Conservation (phyloP, 2,113 vertebrate species). For the Neodontobutis hainanensis region DNA sequence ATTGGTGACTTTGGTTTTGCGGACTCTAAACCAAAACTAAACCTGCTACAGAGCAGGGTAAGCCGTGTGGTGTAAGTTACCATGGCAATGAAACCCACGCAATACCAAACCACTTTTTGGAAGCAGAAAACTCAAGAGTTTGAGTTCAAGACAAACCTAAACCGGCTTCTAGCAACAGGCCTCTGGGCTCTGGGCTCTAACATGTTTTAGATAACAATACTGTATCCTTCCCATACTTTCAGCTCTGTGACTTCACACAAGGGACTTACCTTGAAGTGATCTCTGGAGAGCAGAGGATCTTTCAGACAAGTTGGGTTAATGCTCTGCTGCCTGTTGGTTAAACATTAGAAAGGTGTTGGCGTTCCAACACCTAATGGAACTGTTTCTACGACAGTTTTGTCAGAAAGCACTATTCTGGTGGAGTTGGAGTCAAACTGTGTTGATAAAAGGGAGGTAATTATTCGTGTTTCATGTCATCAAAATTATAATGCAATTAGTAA, state of each 20-base stretch:
- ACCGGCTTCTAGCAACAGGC: too few species aligned
- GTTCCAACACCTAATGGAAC: not conserved
- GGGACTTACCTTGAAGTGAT: conserved; percentile 1
- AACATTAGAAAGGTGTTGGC: not conserved
- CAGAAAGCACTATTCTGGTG: not conserved
- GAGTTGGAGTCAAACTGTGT: conserved; percentile 10
- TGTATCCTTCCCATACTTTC: not conserved
- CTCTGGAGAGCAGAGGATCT: conserved; percentile 1
- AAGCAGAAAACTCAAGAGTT: too few species aligned
- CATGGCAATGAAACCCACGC: too few species aligned
- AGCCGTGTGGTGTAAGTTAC: too few species aligned
- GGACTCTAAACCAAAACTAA: too few species aligned
- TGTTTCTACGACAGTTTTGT: not conserved
- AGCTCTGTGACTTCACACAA: not conserved
- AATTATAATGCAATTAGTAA: too few species aligned
- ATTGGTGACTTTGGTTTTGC: too few species aligned
- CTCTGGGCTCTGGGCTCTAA: not conserved
- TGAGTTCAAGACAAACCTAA: too few species aligned
- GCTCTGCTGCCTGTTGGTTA: not conserved
- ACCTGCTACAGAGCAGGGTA: too few species aligned
- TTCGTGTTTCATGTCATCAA: too few species aligned
- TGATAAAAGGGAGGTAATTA: too few species aligned
- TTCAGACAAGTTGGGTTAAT: not conserved
- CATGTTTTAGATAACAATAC: not conserved
- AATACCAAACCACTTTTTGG: too few species aligned